These are phyloP conservation scores for Campylorhamphus procurvoides DNA, from an alignment of 2,113 vertebrate species.

Conservation along the genomic window DNA sequence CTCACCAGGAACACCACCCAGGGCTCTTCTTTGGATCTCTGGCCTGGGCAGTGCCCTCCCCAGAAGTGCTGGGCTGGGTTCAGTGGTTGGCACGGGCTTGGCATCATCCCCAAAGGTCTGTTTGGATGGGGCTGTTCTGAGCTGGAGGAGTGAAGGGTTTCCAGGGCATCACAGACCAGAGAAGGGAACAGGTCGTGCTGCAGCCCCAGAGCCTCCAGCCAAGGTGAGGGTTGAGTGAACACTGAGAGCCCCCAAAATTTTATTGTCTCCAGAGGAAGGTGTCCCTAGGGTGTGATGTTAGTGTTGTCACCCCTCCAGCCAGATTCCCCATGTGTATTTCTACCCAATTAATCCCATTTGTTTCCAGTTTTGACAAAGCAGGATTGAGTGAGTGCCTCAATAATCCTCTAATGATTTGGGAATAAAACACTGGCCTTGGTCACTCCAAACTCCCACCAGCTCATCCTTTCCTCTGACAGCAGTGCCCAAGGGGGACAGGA, in stretches of 20 bases:
- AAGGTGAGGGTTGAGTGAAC: not conserved
- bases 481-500: not conserved
- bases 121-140: not conserved
- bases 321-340: not conserved
- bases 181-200: not conserved
- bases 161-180: not conserved
- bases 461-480: not conserved
- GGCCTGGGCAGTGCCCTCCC: not conserved
- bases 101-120: not conserved
- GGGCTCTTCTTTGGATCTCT: not conserved
- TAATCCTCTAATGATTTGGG: not conserved
- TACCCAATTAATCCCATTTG: not conserved
- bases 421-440: not conserved
- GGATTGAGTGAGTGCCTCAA: not conserved
- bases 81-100: not conserved
- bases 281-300: not conserved
- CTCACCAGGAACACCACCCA: not conserved
- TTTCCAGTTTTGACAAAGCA: not conserved
- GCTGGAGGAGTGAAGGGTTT: not conserved
- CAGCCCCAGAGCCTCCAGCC: not conserved
- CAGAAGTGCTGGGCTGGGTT: not conserved
- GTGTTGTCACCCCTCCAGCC: not conserved
- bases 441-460: not conserved
- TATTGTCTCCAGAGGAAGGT: not conserved
- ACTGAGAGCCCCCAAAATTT: not conserved